A percentile compares a stretch with the other conserved stretches of the same genome.
phyloP scores from a whole-genome alignment of 2,113 vertebrate genomes.

The Eclectus roratus region DNA sequence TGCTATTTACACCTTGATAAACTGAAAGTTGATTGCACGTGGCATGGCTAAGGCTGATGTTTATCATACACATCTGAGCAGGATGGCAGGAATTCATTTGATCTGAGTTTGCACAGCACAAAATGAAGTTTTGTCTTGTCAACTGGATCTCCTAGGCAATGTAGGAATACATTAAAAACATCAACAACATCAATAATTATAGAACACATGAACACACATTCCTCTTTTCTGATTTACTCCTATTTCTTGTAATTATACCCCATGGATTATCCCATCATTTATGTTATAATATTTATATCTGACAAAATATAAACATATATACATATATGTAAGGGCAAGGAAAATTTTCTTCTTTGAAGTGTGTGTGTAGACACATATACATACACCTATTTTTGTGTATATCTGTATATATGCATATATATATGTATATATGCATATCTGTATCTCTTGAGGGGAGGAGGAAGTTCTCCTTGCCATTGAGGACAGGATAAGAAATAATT shows the following conservation, averaged over 20 bases:
- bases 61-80: constrained; percentile 42
- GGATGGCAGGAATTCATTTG: constrained; percentile 51
- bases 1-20: constrained; percentile 2
- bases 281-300: background rate
- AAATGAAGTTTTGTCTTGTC: constrained; percentile 17
- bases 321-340: background rate
- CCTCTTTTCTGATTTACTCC: background rate
- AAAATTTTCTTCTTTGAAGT: constrained; percentile 9
- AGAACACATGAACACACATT: background rate
- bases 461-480: background rate
- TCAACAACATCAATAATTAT: background rate
- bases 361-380: background rate
- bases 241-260: background rate
- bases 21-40: background rate
- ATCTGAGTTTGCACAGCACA: constrained; percentile 33
- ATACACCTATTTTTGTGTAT: background rate
- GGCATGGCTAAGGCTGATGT: background rate
- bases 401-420: background rate
- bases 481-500: background rate
- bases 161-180: background rate
- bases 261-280: background rate
- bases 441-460: background rate
- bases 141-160: background rate
- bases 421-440: background rate
- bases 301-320: background rate